phyloP scores from a whole-genome alignment of 1,140 invertebrate genomes.

The Rhyacophila brunnea region DNA sequence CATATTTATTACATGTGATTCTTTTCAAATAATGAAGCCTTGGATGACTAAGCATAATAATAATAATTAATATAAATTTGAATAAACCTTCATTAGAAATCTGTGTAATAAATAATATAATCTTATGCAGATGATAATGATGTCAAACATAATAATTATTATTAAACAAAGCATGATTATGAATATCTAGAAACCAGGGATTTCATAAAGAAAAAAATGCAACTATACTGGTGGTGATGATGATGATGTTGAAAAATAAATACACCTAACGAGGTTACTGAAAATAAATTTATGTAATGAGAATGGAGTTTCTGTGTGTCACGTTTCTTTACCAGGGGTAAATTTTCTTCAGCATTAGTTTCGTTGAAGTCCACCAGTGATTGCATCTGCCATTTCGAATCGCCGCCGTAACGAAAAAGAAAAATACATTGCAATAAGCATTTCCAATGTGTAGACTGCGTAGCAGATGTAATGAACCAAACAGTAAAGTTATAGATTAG shows the following conservation, averaged over 20 bases:
- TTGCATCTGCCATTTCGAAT: conserved; percentile 65
- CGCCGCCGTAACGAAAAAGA: conserved; percentile 45
- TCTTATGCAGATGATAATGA: too few relatives aligned
- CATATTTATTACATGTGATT: too few relatives aligned
- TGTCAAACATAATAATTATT: background rate
- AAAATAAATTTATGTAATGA: background rate
- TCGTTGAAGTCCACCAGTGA: conserved; percentile 85
- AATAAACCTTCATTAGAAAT: too few relatives aligned
- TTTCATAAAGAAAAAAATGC: background rate
- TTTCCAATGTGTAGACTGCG: too few relatives aligned
- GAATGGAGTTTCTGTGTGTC: conserved; percentile 1
- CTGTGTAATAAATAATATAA: too few relatives aligned
- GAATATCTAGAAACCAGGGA: background rate
- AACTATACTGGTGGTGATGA: conserved; percentile 6
- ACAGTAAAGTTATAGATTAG: background rate
- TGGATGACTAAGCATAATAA: too few relatives aligned
- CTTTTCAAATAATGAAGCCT: too few relatives aligned
- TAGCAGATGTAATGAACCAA: background rate
- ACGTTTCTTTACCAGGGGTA: conserved; percentile 73
- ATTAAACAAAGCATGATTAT: conserved; percentile 4
- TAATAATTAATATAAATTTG: too few relatives aligned
- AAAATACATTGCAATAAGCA: conserved; percentile 20
- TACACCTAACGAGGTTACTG: conserved; percentile 2
- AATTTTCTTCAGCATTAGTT: conserved; percentile 79
- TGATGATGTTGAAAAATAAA: conserved; percentile 4